Conservation (phyloP, 2,113 vertebrate species). For the Ciconia maguari region DNA sequence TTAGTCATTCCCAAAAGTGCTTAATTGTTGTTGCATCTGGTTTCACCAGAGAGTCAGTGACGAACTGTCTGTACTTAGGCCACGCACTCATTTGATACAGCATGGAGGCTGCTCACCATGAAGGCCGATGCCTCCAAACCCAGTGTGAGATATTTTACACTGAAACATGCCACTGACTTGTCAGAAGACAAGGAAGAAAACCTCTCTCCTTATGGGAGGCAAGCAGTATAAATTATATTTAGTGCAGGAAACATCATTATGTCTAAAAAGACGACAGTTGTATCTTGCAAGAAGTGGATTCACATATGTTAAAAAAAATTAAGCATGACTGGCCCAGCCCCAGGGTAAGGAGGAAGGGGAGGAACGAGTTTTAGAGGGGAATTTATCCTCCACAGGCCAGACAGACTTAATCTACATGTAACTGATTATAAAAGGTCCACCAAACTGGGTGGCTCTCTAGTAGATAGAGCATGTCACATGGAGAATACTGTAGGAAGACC, state of each 20-base stretch:
- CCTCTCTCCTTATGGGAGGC: not conserved
- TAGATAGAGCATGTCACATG: not conserved
- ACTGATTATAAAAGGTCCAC: not conserved
- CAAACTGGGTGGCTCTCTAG: not conserved
- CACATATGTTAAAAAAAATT: not conserved
- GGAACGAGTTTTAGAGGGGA: not conserved
- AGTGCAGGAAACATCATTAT: not conserved
- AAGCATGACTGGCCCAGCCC: not conserved
- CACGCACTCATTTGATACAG: rapidly evolving
- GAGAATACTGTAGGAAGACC: not conserved
- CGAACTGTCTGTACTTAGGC: not conserved
- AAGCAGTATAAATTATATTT: not conserved
- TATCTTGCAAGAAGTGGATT: not conserved
- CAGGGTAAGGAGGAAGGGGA: not conserved
- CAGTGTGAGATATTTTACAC: not conserved
- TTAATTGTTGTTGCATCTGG: not conserved
- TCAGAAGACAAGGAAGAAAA: not conserved
- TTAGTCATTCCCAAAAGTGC: not conserved
- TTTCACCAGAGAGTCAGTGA: not conserved
- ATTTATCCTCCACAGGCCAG: not conserved
- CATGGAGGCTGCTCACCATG: not conserved
- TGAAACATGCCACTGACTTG: not conserved
- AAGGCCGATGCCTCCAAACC: not conserved
- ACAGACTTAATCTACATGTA: not conserved
- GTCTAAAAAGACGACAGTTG: not conserved